Conservation (phyloP, 2,113 vertebrate species). For the Eulemur rufifrons region DNA sequence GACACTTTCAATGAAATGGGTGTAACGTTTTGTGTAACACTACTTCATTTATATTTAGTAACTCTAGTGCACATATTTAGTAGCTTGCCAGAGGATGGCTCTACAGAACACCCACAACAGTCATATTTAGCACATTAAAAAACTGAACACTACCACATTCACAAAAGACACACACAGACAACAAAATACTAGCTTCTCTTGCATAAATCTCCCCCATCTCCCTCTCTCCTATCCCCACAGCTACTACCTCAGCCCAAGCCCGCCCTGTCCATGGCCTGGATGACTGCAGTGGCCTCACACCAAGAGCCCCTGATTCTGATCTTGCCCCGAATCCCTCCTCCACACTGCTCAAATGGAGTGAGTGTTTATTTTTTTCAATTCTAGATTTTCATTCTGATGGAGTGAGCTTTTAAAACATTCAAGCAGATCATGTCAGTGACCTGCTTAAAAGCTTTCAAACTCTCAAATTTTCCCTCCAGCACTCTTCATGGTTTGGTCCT, state of each 20-base stretch:
- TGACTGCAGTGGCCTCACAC: background rate
- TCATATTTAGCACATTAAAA: background rate
- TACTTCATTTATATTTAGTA: background rate
- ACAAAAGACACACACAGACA: background rate
- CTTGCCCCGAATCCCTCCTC: background rate
- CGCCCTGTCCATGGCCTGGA: background rate
- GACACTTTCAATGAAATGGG: background rate
- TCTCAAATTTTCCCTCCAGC: background rate
- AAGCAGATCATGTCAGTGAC: background rate
- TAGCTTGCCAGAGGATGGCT: background rate
- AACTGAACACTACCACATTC: background rate
- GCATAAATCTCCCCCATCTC: background rate
- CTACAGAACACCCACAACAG: background rate
- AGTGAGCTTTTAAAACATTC: background rate
- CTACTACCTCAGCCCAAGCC: background rate
- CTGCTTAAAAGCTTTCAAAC: background rate
- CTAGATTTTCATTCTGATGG: too few species aligned
- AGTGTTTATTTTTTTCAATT: background rate
- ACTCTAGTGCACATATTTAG: background rate
- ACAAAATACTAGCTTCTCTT: background rate
- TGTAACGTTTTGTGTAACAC: background rate
- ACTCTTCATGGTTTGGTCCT: background rate
- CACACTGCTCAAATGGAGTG: background rate
- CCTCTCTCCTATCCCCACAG: background rate
- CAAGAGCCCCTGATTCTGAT: background rate